Conservation (phyloP, 2,888 invertebrate species). For the Hydriomena furcata region DNA sequence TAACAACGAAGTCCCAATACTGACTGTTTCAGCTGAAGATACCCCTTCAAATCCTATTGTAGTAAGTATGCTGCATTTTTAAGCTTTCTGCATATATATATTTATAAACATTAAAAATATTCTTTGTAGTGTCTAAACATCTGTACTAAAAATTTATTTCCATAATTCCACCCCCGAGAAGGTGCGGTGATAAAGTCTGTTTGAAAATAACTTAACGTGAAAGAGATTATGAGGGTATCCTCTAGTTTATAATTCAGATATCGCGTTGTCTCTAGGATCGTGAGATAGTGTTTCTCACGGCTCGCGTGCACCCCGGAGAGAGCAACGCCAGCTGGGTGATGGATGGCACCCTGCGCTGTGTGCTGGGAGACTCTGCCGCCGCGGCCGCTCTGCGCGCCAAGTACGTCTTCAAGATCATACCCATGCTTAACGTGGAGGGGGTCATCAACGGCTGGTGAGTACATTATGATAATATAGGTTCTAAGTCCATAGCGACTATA, state of each 20-base stretch:
- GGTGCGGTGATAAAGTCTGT: too few species aligned
- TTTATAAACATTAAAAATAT: neutral
- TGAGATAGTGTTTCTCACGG: constrained; percentile 88
- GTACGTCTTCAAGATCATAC: constrained; percentile 93
- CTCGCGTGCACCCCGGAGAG: constrained; percentile 94
- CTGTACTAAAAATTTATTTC: too few species aligned
- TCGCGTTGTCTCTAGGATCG: constrained; percentile 80
- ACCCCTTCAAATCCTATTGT: constrained; percentile 79
- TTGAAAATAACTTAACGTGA: too few species aligned
- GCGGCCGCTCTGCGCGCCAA: constrained; percentile 86
- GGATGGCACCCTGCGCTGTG: constrained; percentile 89
- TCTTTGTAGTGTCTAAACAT: too few species aligned
- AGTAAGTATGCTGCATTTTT: constrained; percentile 52
- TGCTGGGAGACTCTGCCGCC: constrained; percentile 82
- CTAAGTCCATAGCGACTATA: too few species aligned
- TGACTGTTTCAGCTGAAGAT: constrained; percentile 89
- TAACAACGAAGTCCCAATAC: constrained; percentile 88
- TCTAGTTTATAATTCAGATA: too few species aligned
- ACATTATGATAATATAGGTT: too few species aligned
- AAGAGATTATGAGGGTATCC: too few species aligned
- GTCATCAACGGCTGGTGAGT: constrained; percentile 93
- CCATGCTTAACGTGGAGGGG: constrained; percentile 95
- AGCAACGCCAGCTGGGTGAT: constrained; percentile 95
- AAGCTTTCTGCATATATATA: too few species aligned
- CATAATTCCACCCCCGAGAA: too few species aligned